These are phyloP conservation scores for Bembecia ichneumoniformis DNA, from an alignment of 2,888 invertebrate species.

Conservation along the genomic window DNA sequence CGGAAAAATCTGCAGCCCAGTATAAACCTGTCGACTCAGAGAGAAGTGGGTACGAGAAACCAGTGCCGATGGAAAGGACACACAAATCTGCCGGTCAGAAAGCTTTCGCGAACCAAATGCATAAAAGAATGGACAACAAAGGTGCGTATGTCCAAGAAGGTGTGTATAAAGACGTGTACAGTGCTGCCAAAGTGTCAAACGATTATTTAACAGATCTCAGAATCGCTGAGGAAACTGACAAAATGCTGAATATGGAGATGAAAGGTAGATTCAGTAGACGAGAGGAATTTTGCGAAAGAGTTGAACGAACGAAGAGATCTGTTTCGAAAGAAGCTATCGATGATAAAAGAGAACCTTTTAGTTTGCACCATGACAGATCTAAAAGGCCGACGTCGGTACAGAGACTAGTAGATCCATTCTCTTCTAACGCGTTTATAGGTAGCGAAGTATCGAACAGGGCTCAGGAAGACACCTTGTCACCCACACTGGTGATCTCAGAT, in stretches of 20 bases:
- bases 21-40: constrained; percentile 52
- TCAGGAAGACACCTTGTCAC: constrained; percentile 37
- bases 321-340: constrained; percentile 54
- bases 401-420: constrained; percentile 47
- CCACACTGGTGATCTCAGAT: constrained; percentile 41
- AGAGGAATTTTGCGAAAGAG: constrained; percentile 49
- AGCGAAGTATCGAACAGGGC: constrained; percentile 42
- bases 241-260: constrained; percentile 57
- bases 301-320: constrained; percentile 40
- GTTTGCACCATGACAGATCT: constrained; percentile 43
- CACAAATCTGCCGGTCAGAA: constrained; percentile 62
- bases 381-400: constrained; percentile 54
- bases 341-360: constrained; percentile 46
- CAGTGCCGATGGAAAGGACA: constrained; percentile 55
- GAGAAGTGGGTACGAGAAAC: constrained; percentile 37
- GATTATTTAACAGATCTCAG: constrained; percentile 69
- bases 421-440: constrained; percentile 55
- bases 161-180: constrained; percentile 62
- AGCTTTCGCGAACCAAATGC: constrained; percentile 64
- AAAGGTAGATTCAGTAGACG: constrained; percentile 50
- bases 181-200: constrained; percentile 56
- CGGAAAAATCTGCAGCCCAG: constrained; percentile 42
- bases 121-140: constrained; percentile 65
- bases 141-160: constrained; percentile 65
- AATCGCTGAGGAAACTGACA: constrained; percentile 64